A percentile compares a stretch with the other conserved stretches of the same genome.
phyloP scores from a whole-genome alignment of 2,113 vertebrate genomes.

The Hymenochirus boettgeri region DNA sequence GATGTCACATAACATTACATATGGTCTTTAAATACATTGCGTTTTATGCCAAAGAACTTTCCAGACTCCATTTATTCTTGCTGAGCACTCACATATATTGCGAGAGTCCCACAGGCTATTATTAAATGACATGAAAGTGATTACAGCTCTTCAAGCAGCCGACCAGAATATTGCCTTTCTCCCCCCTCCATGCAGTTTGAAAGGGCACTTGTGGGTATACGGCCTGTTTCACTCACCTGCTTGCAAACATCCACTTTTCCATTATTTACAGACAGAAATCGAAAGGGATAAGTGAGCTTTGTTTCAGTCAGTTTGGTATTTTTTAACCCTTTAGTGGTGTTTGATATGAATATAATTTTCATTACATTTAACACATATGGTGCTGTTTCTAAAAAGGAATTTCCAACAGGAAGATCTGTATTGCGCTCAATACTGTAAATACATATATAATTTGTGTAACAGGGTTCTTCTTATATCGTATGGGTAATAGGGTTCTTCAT shows the following conservation, averaged over 20 bases:
- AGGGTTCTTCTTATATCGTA: too few relatives aligned
- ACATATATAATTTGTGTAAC: too few relatives aligned
- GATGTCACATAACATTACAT: conserved; percentile 39
- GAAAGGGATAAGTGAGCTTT: not conserved
- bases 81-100: conserved; percentile 43
- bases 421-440: too few relatives aligned
- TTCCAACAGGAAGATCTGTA: too few relatives aligned
- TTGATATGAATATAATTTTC: too few relatives aligned
- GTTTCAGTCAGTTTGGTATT: not conserved
- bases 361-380: too few relatives aligned
- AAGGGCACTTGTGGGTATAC: conserved; percentile 20
- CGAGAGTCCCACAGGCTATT: conserved; percentile 40
- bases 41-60: conserved; percentile 41
- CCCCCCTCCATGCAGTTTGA: conserved; percentile 6
- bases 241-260: not conserved
- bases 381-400: too few relatives aligned
- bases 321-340: too few relatives aligned
- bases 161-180: conserved; percentile 42
- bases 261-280: not conserved
- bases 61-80: conserved; percentile 42
- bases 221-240: not conserved
- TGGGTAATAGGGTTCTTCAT: too few relatives aligned
- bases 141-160: conserved; percentile 41
- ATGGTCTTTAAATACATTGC: conserved; percentile 40
- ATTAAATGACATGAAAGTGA: conserved; percentile 43